Evolutionary conservation across 2,888 invertebrate species (phyloP).

Genomic region (Orthosia gothica): DNA sequence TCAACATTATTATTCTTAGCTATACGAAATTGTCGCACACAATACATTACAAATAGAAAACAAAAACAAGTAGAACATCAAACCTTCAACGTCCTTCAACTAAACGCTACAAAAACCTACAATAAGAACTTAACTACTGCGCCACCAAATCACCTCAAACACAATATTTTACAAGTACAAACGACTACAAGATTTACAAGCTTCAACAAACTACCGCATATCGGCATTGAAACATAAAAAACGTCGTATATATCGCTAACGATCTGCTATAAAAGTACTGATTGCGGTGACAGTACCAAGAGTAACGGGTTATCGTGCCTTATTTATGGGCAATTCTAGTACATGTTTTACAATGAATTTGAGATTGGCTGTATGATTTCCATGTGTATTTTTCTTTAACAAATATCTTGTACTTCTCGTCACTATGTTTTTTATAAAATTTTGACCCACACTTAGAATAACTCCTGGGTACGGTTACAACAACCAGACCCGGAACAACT

Average conservation of each 20-base stretch:
- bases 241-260: constrained; percentile 49
- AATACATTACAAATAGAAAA: too few relatives aligned
- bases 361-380: too few relatives aligned
- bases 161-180: constrained; percentile 26
- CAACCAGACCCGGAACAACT: too few relatives aligned
- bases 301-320: constrained; percentile 31
- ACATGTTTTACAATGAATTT: constrained; percentile 13
- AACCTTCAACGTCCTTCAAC: background rate
- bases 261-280: constrained; percentile 56
- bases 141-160: constrained; percentile 35
- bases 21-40: too few relatives aligned
- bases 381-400: background rate
- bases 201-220: constrained; percentile 13
- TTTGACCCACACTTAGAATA: too few relatives aligned
- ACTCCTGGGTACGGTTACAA: too few relatives aligned
- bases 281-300: constrained; percentile 47
- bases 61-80: too few relatives aligned
- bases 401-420: background rate
- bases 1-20: too few relatives aligned
- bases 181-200: constrained; percentile 38
- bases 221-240: constrained; percentile 54
- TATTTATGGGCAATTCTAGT: constrained; percentile 27
- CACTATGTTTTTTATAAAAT: too few relatives aligned
- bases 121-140: background rate
- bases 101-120: background rate